Evolutionary conservation across 2,113 vertebrate species (phyloP).

Genomic region (Prinia subflava): DNA sequence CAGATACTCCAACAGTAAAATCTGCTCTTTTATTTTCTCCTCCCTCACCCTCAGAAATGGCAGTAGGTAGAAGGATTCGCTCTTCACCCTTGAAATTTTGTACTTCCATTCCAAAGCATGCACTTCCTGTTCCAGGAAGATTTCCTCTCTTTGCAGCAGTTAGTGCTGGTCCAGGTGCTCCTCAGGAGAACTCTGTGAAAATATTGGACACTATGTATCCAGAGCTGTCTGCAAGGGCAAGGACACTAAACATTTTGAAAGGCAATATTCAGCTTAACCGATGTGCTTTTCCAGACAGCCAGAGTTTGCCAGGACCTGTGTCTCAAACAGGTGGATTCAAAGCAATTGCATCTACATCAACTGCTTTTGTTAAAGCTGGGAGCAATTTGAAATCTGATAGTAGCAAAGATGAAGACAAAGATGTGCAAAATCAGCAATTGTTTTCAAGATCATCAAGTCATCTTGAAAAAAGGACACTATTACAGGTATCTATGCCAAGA

Average conservation of each 20-base stretch:
- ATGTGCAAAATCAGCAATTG: not conserved
- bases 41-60: constrained; percentile 65
- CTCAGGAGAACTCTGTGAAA: constrained; percentile 90
- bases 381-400: constrained; percentile 30
- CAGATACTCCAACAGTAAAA: constrained; percentile 15
- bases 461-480: constrained; percentile 64
- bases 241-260: constrained; percentile 89
- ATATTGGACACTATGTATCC: constrained; percentile 95
- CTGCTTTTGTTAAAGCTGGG: constrained; percentile 89
- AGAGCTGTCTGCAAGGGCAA: constrained; percentile 87
- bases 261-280: constrained; percentile 83
- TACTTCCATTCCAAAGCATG: constrained; percentile 94
- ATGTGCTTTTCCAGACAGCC: constrained; percentile 58
- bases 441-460: not conserved
- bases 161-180: constrained; percentile 36
- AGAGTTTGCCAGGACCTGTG: constrained; percentile 45
- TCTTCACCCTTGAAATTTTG: constrained; percentile 94
- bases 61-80: constrained; percentile 51
- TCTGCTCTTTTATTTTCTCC: constrained; percentile 69
- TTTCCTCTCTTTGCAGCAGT: constrained; percentile 77
- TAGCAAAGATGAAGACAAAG: constrained; percentile 10
- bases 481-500: constrained; percentile 55
- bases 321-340: constrained; percentile 81
- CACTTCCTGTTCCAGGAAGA: constrained; percentile 89
- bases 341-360: constrained; percentile 81